These are phyloP conservation scores for Volucella bombylans DNA, from an alignment of 2,888 invertebrate genomes.

Conservation along the genomic window DNA sequence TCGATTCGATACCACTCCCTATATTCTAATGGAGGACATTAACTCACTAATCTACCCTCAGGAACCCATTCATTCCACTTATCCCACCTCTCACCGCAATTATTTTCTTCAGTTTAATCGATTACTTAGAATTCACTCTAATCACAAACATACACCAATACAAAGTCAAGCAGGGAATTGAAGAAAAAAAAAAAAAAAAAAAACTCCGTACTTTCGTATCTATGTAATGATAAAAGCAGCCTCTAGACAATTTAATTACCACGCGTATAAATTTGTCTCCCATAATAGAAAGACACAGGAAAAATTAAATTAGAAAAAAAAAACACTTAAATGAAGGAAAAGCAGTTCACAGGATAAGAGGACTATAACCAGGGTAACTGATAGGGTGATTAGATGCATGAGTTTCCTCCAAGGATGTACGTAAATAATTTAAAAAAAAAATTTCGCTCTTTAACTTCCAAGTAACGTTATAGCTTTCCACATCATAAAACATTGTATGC, in stretches of 20 bases:
- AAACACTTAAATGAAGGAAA: too few relatives aligned
- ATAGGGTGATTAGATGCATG: conserved; percentile 9
- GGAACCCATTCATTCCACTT: conserved; percentile 40
- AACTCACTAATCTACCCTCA: conserved; percentile 20
- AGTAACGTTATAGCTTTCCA: conserved; percentile 14
- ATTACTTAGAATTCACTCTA: conserved; percentile 40
- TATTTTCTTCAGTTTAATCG: conserved; percentile 56
- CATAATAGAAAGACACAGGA: neutral
- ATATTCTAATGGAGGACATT: conserved; percentile 16
- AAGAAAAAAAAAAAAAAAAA: conserved; percentile 4
- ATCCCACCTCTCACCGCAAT: conserved; percentile 35
- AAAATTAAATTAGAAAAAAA: neutral
- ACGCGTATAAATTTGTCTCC: conserved; percentile 36
- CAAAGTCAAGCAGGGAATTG: neutral
- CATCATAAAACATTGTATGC: conserved; percentile 13
- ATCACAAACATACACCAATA: neutral
- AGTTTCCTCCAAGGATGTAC: conserved; percentile 1
- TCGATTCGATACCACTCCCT: neutral
- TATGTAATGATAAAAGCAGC: neutral
- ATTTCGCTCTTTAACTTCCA: neutral
- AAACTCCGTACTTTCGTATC: conserved; percentile 5
- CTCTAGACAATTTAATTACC: conserved; percentile 19
- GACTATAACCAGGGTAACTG: conserved; percentile 1
- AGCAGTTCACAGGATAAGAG: conserved; percentile 9
- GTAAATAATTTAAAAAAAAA: neutral